Base-by-base conservation (phyloP, 2,888 invertebrate genomes). In the Phortica magna region DNA sequence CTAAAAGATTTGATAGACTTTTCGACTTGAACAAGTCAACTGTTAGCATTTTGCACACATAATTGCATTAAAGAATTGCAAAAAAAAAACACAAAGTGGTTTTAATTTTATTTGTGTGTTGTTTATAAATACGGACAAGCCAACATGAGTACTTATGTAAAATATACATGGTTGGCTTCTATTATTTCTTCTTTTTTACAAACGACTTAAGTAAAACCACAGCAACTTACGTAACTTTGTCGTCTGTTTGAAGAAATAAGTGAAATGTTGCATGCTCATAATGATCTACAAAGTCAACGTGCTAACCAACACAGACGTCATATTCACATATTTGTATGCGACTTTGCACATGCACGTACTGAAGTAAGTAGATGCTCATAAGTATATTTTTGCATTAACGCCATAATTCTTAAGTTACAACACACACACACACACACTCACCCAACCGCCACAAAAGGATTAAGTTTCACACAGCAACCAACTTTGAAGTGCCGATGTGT, bases 281-380 rank as follows among this genome's bases (percentile, higher is more conserved):
- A 85, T 87, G 86, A 85, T 85, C 83, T 86, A 84, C 31, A 84
- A 87, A 85, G 87, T 85, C 84, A 85, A 85, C 85, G 83, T 85
- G 81, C 85, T 82, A 80, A 84, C 87, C 83, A 84, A 81, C 86
- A 80, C 74, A 48, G 81, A 83, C 79, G 80, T 77, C 48, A 64
- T 68, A 71, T 65, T 53, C 53, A 71, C 70, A 64, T 74, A 65
- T 31, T 73, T 48, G 41, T 64, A 53, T 43, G 67, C 53, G 72
- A 65, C 12, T 73, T 59, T 67, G 74, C 31, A 14, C 48, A 53
- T 55, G 42, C 41, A 10, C 61, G 71, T 43, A 17, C 22, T 10
- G 10, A 61, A 12, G 17, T 17, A 22, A 22, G 61, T 22, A 64
- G 72, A 48, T 43, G 77, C 75, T 78, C 83, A 81, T 82, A 83